Percentiles rank a stretch among this genome's conserved stretches.
Evolutionary conservation across 2,797 vertebrate species (phyloP).

Genomic region (Alosa sapidissima): DNA sequence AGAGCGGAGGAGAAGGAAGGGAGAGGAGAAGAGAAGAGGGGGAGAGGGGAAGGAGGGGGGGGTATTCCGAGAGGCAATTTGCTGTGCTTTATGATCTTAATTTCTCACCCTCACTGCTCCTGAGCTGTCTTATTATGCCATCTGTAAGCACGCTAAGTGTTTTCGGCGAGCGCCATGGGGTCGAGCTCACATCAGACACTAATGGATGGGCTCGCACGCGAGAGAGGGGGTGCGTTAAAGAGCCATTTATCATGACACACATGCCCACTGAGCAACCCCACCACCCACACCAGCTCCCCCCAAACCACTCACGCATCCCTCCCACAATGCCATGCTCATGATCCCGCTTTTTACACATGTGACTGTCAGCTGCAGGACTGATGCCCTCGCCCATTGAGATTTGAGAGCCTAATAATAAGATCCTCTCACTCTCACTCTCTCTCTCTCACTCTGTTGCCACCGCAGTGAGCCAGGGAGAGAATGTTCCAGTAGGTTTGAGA

Average conservation of each 20-base stretch:
- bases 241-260: constrained; percentile 61
- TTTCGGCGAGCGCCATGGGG: constrained; percentile 52
- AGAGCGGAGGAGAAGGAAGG: not conserved
- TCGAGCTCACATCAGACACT: constrained; percentile 59
- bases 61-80: constrained; percentile 51
- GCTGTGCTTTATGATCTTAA: constrained; percentile 52
- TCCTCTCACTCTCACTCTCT: not conserved
- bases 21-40: not conserved
- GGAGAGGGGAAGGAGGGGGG: constrained; percentile 23
- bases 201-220: constrained; percentile 62
- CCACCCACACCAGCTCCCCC: not conserved
- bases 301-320: not conserved
- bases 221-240: constrained; percentile 54
- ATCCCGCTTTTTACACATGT: constrained; percentile 36
- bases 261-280: constrained; percentile 14
- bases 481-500: constrained; percentile 8
- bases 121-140: constrained; percentile 44
- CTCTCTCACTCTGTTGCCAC: not conserved
- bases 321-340: not conserved
- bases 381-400: constrained; percentile 21
- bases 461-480: not conserved
- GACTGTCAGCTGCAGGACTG: constrained; percentile 37
- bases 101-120: constrained; percentile 46
- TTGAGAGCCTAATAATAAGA: not conserved
- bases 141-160: constrained; percentile 63